Percentiles rank a stretch among this genome's conserved stretches.
These are phyloP conservation scores for Mixornis gularis DNA, from an alignment of 2,113 vertebrate genomes.

Conservation along the genomic window DNA sequence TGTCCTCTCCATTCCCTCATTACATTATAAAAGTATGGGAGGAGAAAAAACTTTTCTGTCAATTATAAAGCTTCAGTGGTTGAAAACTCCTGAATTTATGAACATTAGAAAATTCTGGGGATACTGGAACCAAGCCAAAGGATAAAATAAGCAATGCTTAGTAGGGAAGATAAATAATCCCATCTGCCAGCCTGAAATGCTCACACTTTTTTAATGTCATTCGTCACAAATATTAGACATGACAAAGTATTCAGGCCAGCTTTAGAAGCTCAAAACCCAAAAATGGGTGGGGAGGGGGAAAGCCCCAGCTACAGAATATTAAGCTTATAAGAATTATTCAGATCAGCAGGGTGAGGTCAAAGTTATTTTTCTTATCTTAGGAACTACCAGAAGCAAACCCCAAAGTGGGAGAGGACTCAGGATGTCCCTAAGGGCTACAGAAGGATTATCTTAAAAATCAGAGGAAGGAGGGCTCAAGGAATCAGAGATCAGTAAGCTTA, in stretches of 20 bases:
- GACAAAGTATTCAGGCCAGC: neutral
- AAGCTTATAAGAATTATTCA: neutral
- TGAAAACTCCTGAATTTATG: neutral
- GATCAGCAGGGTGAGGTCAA: neutral
- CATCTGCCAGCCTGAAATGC: neutral
- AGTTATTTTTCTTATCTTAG: neutral
- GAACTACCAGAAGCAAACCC: neutral
- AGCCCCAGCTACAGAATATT: neutral
- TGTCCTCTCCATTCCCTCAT: neutral
- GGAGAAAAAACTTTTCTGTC: neutral
- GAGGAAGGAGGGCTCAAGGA: neutral
- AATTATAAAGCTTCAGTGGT: neutral
- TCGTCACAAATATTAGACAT: neutral
- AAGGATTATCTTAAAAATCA: neutral
- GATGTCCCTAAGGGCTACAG: neutral
- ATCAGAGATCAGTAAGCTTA: neutral
- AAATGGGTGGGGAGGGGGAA: accelerated
- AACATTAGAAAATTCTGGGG: neutral
- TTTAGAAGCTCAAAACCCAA: neutral
- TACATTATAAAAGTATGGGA: neutral
- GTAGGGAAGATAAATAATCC: neutral
- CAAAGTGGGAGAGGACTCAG: neutral
- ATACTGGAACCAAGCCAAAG: neutral
- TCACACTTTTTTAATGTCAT: neutral
- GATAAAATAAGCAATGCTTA: neutral